These are phyloP conservation scores for Crocuta crocuta DNA, from an alignment of 2,113 vertebrate species.

Conservation along the genomic window DNA sequence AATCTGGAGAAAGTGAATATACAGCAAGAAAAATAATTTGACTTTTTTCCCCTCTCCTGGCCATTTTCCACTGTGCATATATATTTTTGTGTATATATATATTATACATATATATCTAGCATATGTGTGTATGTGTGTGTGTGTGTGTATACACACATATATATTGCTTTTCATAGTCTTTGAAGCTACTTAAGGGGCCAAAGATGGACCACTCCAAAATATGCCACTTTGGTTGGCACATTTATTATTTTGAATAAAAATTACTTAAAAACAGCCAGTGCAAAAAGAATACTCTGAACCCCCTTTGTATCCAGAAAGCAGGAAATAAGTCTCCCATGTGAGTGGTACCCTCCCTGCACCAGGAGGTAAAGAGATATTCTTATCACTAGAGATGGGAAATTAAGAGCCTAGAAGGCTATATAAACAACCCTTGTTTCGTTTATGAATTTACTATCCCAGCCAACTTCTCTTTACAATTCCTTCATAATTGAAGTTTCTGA, in stretches of 20 bases:
- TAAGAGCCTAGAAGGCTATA: background rate
- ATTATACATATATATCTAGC: too few species aligned
- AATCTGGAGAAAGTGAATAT: slow-evolving; percentile 39
- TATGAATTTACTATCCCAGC: background rate
- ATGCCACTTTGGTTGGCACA: background rate
- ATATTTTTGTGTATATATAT: background rate
- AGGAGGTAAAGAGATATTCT: background rate
- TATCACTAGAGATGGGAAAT: background rate
- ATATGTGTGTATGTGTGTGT: too few species aligned
- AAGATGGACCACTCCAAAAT: background rate
- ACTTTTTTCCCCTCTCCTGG: background rate
- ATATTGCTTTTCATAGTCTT: slow-evolving; percentile 57
- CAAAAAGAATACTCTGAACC: background rate
- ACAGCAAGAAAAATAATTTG: background rate
- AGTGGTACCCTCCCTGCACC: background rate
- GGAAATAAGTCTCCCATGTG: background rate
- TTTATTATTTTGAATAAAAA: background rate
- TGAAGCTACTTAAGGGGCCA: background rate
- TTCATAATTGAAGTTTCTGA: background rate
- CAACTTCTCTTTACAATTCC: background rate
- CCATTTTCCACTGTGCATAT: background rate
- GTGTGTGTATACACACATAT: background rate
- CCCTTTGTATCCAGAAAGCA: background rate
- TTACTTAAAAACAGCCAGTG: background rate
- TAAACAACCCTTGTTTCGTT: background rate